Percentiles rank a stretch among this genome's conserved stretches.
Conservation (phyloP, 2,888 invertebrate genomes). For the Cryptus armator region DNA sequence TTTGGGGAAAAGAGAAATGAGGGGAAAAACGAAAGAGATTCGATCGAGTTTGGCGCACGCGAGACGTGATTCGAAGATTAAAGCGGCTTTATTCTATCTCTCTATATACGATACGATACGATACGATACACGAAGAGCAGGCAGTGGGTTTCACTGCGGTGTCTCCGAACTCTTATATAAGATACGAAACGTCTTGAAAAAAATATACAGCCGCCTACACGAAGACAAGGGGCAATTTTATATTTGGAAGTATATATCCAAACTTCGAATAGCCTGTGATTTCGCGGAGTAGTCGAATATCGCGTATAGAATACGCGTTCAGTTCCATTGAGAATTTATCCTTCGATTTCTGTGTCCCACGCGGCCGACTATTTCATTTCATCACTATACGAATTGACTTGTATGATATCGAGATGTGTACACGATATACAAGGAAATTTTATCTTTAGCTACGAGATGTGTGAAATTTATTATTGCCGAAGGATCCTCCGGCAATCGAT, state of each 20-base stretch:
- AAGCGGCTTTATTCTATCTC: conserved; percentile 7
- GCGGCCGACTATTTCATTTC: no score
- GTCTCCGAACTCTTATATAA: neutral
- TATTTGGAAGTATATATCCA: conserved; percentile 27
- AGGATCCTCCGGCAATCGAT: no score
- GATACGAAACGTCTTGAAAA: neutral
- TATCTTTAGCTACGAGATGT: no score
- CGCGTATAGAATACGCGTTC: neutral
- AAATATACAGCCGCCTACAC: neutral
- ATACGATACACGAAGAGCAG: neutral
- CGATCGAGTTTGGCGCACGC: conserved; percentile 43
- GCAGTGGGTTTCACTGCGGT: neutral
- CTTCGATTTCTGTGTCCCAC: no score
- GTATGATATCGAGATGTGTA: no score
- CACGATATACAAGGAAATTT: no score
- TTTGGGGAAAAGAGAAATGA: conserved; percentile 16
- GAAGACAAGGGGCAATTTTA: conserved; percentile 17
- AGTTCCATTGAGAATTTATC: no score
- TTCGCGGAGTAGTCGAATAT: neutral
- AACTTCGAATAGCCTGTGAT: neutral
- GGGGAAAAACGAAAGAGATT: conserved; percentile 29
- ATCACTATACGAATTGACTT: no score
- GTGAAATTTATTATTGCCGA: no score
- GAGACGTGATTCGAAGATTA: conserved; percentile 59
- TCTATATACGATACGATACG: no score